These are phyloP conservation scores for Aspidiotus rigidus DNA, from an alignment of 2,888 invertebrate species.

Conservation along the genomic window DNA sequence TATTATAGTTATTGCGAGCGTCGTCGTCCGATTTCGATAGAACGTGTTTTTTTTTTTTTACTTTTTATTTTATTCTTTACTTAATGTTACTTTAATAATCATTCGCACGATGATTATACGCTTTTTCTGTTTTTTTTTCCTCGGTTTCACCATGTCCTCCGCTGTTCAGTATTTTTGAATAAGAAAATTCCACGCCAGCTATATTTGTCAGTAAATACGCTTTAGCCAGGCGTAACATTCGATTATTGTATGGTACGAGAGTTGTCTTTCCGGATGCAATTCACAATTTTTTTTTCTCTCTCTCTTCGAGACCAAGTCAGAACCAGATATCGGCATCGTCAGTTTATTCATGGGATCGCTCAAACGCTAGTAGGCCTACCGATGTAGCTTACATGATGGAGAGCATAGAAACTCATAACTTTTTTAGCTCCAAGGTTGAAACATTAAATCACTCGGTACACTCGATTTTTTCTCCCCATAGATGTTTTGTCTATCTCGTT, in stretches of 20 bases:
- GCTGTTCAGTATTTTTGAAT: background rate
- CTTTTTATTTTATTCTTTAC: background rate
- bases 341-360: too few species aligned
- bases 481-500: too few species aligned
- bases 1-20: background rate
- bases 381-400: too few species aligned
- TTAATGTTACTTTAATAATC: conserved; percentile 4
- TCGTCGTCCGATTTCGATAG: background rate
- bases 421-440: too few species aligned
- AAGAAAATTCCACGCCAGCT: background rate
- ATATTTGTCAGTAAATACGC: too few species aligned
- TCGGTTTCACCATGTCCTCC: too few species aligned
- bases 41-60: conserved; percentile 2
- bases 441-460: too few species aligned
- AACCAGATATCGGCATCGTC: too few species aligned
- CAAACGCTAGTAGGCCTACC: too few species aligned
- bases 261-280: conserved; percentile 1
- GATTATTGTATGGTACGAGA: background rate
- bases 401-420: too few species aligned
- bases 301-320: background rate
- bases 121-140: background rate
- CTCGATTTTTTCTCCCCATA: too few species aligned
- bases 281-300: background rate
- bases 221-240: background rate
- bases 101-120: conserved; percentile 4